Evolutionary conservation across 1,140 invertebrate species (phyloP).

Genomic region (Drosophila teissieri): DNA sequence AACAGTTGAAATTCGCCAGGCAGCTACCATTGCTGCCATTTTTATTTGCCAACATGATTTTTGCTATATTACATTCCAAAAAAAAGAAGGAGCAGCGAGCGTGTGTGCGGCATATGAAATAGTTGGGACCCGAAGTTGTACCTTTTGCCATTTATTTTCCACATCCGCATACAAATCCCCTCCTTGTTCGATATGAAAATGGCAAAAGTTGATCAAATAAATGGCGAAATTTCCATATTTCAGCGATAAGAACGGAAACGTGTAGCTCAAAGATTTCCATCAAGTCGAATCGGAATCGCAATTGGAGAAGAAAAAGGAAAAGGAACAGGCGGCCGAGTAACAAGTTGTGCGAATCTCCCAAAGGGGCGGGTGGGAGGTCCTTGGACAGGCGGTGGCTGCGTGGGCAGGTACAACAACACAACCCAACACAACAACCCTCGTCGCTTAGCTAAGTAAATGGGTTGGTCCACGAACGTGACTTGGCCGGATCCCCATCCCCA

Average conservation of each 20-base stretch:
- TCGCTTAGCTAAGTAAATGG: constrained; percentile 83
- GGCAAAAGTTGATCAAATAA: constrained; percentile 81
- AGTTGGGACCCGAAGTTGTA: constrained; percentile 61
- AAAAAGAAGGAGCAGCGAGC: not conserved
- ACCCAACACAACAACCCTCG: constrained; percentile 48
- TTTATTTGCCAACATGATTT: constrained; percentile 80
- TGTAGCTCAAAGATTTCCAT: constrained; percentile 78
- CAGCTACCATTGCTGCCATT: constrained; percentile 58
- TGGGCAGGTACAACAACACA: constrained; percentile 52
- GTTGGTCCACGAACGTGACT: constrained; percentile 77
- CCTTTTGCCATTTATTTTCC: constrained; percentile 75
- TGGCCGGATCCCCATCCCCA: constrained; percentile 21
- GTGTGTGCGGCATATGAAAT: constrained; percentile 71
- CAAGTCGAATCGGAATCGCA: constrained; percentile 46
- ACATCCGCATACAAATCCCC: constrained; percentile 30
- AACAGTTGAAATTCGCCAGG: constrained; percentile 24
- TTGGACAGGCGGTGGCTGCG: constrained; percentile 17
- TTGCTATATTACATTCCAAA: constrained; percentile 69
- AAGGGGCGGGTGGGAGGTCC: constrained; percentile 32
- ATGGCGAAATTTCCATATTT: constrained; percentile 81
- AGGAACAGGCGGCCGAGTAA: constrained; percentile 46
- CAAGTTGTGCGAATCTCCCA: constrained; percentile 71
- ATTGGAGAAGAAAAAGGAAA: constrained; percentile 10
- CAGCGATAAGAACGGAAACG: constrained; percentile 70
- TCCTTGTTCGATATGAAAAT: constrained; percentile 63